phyloP scores from a whole-genome alignment of 1,140 invertebrate genomes.

The Euglossa dilemma region DNA sequence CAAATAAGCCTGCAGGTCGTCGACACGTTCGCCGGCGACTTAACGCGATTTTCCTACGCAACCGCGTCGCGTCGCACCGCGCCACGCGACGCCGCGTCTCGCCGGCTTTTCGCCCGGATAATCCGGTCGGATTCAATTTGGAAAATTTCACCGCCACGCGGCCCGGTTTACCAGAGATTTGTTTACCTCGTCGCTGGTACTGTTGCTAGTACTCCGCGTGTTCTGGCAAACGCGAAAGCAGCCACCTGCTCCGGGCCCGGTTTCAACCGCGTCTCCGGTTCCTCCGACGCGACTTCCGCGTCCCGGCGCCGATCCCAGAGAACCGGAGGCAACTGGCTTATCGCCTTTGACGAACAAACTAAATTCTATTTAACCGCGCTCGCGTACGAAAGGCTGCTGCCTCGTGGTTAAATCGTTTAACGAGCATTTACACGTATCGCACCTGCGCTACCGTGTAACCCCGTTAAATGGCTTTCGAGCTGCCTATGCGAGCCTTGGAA shows the following conservation, averaged over 20 bases:
- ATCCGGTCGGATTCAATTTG: background rate
- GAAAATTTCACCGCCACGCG: background rate
- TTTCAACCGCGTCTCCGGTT: background rate
- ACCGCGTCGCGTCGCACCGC: background rate
- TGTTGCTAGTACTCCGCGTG: too few species aligned
- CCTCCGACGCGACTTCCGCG: background rate
- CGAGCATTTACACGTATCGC: background rate
- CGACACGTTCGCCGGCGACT: too few species aligned
- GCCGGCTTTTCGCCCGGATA: background rate
- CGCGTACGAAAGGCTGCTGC: background rate
- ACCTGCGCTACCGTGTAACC: background rate
- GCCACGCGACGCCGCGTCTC: too few species aligned
- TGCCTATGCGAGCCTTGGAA: background rate
- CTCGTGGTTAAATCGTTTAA: slow-evolving; percentile 1
- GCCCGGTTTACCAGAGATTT: background rate
- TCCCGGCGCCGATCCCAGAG: background rate
- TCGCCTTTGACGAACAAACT: slow-evolving; percentile 19
- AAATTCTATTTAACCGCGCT: background rate
- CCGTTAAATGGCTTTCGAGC: background rate
- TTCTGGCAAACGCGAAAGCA: background rate
- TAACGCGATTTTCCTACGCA: background rate
- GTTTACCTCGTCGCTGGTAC: background rate
- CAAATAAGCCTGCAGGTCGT: too few species aligned
- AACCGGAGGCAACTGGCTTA: background rate
- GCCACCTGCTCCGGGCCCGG: background rate